Evolutionary conservation across 2,797 vertebrate genomes (phyloP).

Genomic region (Forpus xanthops): DNA sequence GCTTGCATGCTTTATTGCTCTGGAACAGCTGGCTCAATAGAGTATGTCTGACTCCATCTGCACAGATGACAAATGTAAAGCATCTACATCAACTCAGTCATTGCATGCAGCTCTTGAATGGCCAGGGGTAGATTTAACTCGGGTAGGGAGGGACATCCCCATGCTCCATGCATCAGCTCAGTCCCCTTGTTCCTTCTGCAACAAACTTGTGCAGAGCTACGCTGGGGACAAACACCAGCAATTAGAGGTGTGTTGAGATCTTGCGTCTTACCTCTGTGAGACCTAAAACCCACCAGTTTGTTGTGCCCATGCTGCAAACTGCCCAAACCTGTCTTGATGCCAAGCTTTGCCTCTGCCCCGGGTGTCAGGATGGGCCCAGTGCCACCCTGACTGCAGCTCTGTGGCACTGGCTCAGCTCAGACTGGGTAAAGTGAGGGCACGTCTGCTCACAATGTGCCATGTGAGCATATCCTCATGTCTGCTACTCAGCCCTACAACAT

Average conservation of each 20-base stretch:
- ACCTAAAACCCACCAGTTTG: not conserved
- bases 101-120: not conserved
- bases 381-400: not conserved
- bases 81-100: not conserved
- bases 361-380: not conserved
- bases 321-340: not conserved
- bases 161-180: not conserved
- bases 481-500: not conserved
- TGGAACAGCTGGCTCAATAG: accelerated
- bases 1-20: accelerated
- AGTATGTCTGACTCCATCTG: accelerated
- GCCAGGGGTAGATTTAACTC: not conserved
- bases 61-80: not conserved
- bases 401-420: not conserved
- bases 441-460: not conserved
- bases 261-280: not conserved
- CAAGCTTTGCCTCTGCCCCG: not conserved
- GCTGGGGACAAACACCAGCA: not conserved
- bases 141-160: no score
- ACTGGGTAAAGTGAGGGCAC: not conserved
- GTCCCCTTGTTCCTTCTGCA: not conserved
- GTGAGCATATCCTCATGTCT: not conserved
- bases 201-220: not conserved
- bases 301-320: not conserved
- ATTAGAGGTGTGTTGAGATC: not conserved